A percentile compares a stretch with the other conserved stretches of the same genome.
These are phyloP conservation scores for Rhagophthalmus giganteus DNA, from an alignment of 2,888 invertebrate species.

Conservation along the genomic window DNA sequence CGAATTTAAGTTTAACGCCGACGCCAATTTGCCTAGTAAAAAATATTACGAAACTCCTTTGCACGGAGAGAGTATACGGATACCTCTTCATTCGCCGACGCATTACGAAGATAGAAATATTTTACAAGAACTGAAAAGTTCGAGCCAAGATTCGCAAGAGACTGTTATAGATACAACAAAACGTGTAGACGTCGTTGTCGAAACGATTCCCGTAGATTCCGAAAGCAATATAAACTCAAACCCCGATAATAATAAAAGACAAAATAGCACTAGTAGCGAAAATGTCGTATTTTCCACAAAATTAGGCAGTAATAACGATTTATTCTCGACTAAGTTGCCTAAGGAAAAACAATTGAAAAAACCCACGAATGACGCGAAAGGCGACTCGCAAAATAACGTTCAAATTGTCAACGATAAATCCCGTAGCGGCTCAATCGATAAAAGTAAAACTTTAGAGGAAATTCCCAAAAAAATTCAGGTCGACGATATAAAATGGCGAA, in stretches of 20 bases:
- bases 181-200: constrained; percentile 15
- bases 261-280: constrained; percentile 53
- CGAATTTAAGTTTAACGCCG: constrained; percentile 48
- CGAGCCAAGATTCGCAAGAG: constrained; percentile 59
- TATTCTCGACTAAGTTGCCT: constrained; percentile 61
- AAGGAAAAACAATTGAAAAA: constrained; percentile 42
- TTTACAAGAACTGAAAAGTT: constrained; percentile 48
- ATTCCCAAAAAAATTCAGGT: constrained; percentile 6
- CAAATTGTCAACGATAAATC: constrained; percentile 6
- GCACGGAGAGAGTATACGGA: constrained; percentile 68
- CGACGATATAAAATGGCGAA: constrained; percentile 3
- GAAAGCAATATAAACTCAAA: constrained; percentile 17
- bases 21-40: constrained; percentile 29
- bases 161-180: constrained; percentile 54
- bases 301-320: constrained; percentile 69
- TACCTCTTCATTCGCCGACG: constrained; percentile 75
- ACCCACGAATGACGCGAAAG: constrained; percentile 11
- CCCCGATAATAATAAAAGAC: constrained; percentile 37
- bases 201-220: constrained; percentile 33
- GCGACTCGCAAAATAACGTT: constrained; percentile 4
- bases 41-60: constrained; percentile 67
- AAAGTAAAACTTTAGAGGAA: constrained; percentile 11
- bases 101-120: constrained; percentile 60
- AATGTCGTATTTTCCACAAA: constrained; percentile 69
- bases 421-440: constrained; percentile 3